These are phyloP conservation scores for Napeogenes inachia DNA, from an alignment of 2,888 invertebrate genomes.

Conservation along the genomic window DNA sequence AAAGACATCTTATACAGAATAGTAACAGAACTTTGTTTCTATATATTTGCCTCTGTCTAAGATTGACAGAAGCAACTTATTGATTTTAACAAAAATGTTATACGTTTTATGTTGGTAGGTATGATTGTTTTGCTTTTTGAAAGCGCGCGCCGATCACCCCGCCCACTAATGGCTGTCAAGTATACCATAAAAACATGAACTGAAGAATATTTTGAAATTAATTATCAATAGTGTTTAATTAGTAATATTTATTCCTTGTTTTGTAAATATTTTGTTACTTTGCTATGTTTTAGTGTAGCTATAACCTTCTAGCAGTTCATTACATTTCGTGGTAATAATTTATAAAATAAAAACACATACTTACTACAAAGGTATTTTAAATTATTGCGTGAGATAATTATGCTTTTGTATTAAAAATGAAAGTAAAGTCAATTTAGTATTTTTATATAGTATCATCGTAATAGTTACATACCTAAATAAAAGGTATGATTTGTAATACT, in stretches of 20 bases:
- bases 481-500: background rate
- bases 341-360: background rate
- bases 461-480: background rate
- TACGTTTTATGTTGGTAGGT: constrained; percentile 43
- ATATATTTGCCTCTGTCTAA: too few species aligned
- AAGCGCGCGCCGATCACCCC: constrained; percentile 60
- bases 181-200: constrained; percentile 24
- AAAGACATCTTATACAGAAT: too few species aligned
- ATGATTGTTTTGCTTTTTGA: constrained; percentile 55
- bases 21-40: too few species aligned
- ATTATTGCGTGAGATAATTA: too few species aligned
- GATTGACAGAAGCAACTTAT: constrained; percentile 30
- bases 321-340: background rate
- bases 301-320: background rate
- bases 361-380: background rate
- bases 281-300: background rate
- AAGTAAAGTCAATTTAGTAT: too few species aligned
- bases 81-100: constrained; percentile 33
- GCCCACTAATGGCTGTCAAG: constrained; percentile 58
- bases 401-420: too few species aligned
- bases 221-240: constrained; percentile 4
- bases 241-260: constrained; percentile 1
- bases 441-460: background rate
- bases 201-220: constrained; percentile 1
- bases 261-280: background rate